A percentile compares a stretch with the other conserved stretches of the same genome.
These are phyloP conservation scores for Dermolepida albohirtum DNA, from an alignment of 2,888 invertebrate genomes.

Conservation along the genomic window DNA sequence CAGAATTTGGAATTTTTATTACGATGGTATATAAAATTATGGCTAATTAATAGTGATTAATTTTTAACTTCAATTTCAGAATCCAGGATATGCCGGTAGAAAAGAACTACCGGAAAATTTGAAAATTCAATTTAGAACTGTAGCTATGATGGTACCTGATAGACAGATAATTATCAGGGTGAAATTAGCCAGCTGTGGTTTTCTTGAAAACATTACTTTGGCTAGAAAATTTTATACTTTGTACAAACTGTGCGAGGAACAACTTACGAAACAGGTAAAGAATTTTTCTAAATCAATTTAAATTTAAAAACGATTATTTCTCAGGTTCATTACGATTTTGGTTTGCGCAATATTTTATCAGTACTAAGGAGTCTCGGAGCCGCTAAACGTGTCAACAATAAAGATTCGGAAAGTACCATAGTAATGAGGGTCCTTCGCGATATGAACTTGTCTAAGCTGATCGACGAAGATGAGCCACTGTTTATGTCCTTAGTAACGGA, in stretches of 20 bases:
- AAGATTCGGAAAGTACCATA: constrained; percentile 94
- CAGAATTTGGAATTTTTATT: constrained; percentile 96
- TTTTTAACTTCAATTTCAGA: constrained; percentile 69
- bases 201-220: constrained; percentile 93
- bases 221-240: constrained; percentile 96
- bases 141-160: constrained; percentile 99
- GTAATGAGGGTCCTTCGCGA: constrained; percentile 97
- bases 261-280: constrained; percentile 90
- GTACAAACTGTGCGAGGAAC: constrained; percentile 97
- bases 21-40: constrained; percentile 80
- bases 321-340: constrained; percentile 97
- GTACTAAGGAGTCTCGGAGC: constrained; percentile 93
- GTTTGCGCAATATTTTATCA: constrained; percentile 93
- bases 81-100: constrained; percentile 96
- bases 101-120: constrained; percentile 97
- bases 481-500: constrained; percentile 96
- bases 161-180: constrained; percentile 97
- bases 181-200: constrained; percentile 95
- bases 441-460: constrained; percentile 97
- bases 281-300: not conserved
- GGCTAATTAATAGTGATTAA: not conserved
- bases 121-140: constrained; percentile 97
- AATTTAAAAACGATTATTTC: constrained; percentile 26
- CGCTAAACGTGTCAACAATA: constrained; percentile 88
- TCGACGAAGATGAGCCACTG: constrained; percentile 97